Base-by-base conservation (phyloP, 1,140 invertebrate species). In the Schlechtendalia chinensis region DNA sequence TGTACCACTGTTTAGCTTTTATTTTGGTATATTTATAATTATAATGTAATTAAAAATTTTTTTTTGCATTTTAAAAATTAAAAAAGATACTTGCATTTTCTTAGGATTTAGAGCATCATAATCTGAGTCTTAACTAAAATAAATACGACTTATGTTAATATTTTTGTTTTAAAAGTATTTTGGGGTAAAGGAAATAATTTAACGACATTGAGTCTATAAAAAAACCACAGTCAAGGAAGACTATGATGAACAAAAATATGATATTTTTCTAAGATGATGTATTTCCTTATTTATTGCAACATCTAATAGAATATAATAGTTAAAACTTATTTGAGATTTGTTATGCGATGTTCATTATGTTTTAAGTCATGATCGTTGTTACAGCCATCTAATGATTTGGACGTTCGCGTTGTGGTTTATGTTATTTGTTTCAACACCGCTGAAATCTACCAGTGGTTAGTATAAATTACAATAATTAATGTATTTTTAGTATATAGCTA, bases 301-400 rank as follows among this genome's bases (percentile, higher is more conserved):
- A 14, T 17, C 8, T 4, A n/a, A 6, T 4, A 2, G 5, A 29
- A 17, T 45, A 59, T 56, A 32, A 74, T 74, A 75, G 32, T 22
- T 58, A 75, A 11, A 22, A 47, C 19, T 47, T 45, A 47, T 59
- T 59, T 45, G 12, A 54, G 17, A n/a, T 56, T 24, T 32, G 19
- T 75, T 75, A 24, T 58, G 14, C 17, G 72, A 24, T 75, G 32
- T 45, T 58, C 29, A 58, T 39, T 58, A 8, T 75, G 32, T 75
- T 16, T 75, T 58, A 58, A 61, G 10, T 45, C 75, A 63, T 61
- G 32, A 47, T 5, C 24, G 29, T 77, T 79, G 75, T 79, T 79
- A 79, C 56, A 79, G 75, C 39, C 24, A 27, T 50, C 58, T 29
- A 63, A 79, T 79, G 75, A n/a, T 79, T 79, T 79, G 32, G 75